Evolutionary conservation across 2,113 vertebrate genomes (phyloP), one percentile per base, ranked within the genome.

Genomic region (Phocoena sinus): DNA sequence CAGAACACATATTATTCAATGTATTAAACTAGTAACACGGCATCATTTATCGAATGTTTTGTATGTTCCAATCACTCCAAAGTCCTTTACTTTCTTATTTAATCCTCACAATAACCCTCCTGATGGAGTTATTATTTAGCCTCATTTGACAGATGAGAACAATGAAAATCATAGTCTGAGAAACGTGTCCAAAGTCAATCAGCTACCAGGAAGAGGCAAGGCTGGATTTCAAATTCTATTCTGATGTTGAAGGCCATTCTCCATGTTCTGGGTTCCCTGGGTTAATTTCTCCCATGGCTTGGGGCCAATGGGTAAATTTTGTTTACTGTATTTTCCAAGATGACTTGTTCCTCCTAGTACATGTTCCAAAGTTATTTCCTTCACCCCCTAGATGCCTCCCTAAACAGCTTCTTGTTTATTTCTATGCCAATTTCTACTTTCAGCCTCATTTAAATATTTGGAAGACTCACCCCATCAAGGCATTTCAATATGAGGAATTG

Each of bases 241-340:
- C 31, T 12, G 0, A 26, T 18, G 1, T 0, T 33, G 53, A 41
- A 36, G 44, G 8, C 44, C 41, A 0, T 6, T 50, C 0, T 28
- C 82, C 33, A 2, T n/a, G 12, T 26, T 53, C 71, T 25, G 1
- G 21, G 3, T 31, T 26, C 63, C 50, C 26, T 8, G 11, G 33
- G 9, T 18, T 31, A 44, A 38, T 44, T 8, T 15, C 31, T 60
- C 56, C 58, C 28, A 9, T 11, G 2, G 47, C 9, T 41, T 9
- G 21, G 25, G 2, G 1, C 8, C 15, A 8, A 5, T 9, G 9
- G 6, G 6, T 3, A 0, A 26, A 28, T 81, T 62, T 82, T 86
- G 73, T 56, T 56, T 74, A 9, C n/a, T 3, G 0, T 58, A 25
- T 91, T 90, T 93, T 26, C 65, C n/a, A 68, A 80, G 41, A 53